phyloP scores from a whole-genome alignment of 2,113 vertebrate genomes.

The Enhydra lutris region DNA sequence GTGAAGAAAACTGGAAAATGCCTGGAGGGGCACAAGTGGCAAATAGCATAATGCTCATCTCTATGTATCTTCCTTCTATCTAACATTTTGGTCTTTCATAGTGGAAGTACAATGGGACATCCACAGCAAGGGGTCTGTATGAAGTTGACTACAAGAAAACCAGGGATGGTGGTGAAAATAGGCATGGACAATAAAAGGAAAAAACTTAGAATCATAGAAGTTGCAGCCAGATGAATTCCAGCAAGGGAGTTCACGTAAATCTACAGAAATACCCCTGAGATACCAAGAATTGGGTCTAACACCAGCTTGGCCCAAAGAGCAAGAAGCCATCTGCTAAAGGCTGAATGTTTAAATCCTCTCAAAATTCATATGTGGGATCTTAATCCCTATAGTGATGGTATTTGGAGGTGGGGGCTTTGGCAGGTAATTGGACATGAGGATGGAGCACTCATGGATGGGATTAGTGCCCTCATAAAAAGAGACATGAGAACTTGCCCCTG shows the following conservation, averaged over 20 bases:
- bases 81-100: neutral
- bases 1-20: conserved; percentile 24
- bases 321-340: neutral
- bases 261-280: neutral
- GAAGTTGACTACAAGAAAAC: neutral
- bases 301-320: neutral
- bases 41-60: neutral
- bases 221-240: neutral
- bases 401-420: neutral
- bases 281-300: neutral
- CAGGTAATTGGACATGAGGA: neutral
- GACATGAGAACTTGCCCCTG: neutral
- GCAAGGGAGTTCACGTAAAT: neutral
- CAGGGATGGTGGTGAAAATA: neutral
- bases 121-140: neutral
- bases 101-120: neutral
- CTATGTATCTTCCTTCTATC: neutral
- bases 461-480: neutral
- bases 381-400: neutral
- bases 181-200: neutral
- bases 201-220: neutral
- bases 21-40: neutral
- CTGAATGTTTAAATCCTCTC: neutral
- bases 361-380: neutral
- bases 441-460: neutral